Conservation (phyloP, 2,113 vertebrate genomes). For the Amblyopsis rosae region DNA sequence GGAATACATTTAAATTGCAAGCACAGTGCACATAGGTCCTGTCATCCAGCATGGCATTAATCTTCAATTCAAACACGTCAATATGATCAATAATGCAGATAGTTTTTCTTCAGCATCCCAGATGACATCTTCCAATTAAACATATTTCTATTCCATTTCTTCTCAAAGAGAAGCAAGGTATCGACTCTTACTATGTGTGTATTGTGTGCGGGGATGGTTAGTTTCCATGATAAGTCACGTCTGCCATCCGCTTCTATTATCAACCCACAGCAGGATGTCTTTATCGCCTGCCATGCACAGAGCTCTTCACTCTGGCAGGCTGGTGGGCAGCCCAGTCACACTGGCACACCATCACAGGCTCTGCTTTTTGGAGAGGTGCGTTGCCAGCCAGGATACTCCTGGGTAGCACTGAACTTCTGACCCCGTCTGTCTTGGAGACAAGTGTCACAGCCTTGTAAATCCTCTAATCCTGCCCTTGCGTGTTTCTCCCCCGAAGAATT, state of each 20-base stretch:
- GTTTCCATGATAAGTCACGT: constrained; percentile 23
- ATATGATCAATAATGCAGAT: no score
- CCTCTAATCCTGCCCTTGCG: constrained; percentile 51
- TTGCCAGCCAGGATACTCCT: constrained; percentile 48
- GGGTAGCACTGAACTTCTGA: constrained; percentile 74
- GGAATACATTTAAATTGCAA: no score
- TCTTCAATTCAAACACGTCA: no score
- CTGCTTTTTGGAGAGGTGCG: constrained; percentile 50
- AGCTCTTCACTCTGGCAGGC: constrained; percentile 60
- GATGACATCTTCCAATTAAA: not conserved
- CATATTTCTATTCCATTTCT: constrained; percentile 2
- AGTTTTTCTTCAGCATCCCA: no score
- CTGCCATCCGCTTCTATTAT: constrained; percentile 60
- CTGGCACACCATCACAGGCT: constrained; percentile 77
- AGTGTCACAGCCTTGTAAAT: constrained; percentile 61
- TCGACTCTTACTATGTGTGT: constrained; percentile 11
- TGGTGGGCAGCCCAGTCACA: constrained; percentile 43
- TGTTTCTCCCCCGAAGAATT: constrained; percentile 46
- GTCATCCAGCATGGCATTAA: no score
- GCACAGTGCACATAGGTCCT: no score
- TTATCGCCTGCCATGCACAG: constrained; percentile 64
- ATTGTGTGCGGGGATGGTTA: constrained; percentile 7
- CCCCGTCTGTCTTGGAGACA: constrained; percentile 67
- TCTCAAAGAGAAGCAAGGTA: constrained; percentile 11
- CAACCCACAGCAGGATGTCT: constrained; percentile 66